Base-by-base conservation (phyloP, 2,113 vertebrate genomes). In the Misgurnus mizolepis region DNA sequence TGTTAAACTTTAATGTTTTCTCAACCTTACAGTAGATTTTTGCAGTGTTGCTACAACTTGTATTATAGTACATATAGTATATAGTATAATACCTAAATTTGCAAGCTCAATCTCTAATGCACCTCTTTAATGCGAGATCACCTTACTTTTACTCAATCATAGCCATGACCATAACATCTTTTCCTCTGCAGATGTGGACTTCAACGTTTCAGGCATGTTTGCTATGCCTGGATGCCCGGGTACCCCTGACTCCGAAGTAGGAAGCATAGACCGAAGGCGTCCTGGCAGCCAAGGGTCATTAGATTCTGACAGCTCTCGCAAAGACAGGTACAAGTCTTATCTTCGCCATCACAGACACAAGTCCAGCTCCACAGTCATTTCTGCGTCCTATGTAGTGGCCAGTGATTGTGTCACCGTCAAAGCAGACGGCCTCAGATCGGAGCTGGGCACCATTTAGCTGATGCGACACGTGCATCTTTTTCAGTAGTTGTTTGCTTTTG, bases 191-290 rank as follows among this genome's bases (percentile, higher is more conserved):
- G 97, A 99, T 2, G 88, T 98, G 84, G 97, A 99, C 75, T 99
- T 99, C 90, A 98, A 99, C 0, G 96, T 98, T n/a, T 98, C 97
- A 0, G 97, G 95, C 84, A 95, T 95, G 2, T 99, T 99, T 10
- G 93, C 94, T 50, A 82, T 94, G 87, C 92, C 77, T 43, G 94
- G 93, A 45, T 92, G 93, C 79, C 90, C 93, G 5, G 82, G 92
- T 1, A 89, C 89, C 69, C 84, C 89, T 1, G 92, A 93, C 61
- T 89, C 84, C 3, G 98, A 98, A 7, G 90, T 88, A 1, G 85
- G 91, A 61, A 90, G 92, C 11, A 83, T 95, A 84, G 97, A 99
- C 22, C 92, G 94, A 88, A 97, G 95, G 86, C 95, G 97, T 53
- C 96, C 96, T 0, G 88, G 94, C 62, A 98, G 96, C 88, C 94